Base-by-base conservation (phyloP, 2,797 vertebrate species). In the Phoebastria nigripes region DNA sequence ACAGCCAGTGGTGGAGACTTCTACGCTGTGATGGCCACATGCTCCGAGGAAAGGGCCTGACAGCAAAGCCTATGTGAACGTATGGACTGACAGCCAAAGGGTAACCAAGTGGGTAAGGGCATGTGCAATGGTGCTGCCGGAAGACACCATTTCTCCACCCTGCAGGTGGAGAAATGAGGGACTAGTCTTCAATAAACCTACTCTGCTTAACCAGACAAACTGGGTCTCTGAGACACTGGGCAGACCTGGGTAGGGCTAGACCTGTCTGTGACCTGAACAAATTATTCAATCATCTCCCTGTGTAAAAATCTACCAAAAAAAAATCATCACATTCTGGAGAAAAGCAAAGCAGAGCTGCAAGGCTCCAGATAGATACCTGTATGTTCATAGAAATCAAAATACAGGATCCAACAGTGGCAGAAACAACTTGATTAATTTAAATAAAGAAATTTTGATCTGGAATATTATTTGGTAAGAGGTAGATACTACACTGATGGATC, bases 161-260 rank as follows among this genome's bases (percentile, higher is more conserved):
- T 19, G 8, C 13, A 80, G 25, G 39, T 70, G 54, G 28, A 82
- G 15, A 77, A 82, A 82, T 12, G 41, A 35, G 21, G 33, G 31
- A 56, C 29, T n/a, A 33, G 19, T 42, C 35, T 91, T 94, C 62
- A 94, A 90, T 84, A 97, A 96, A 94, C 5, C 12, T 47, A 6
- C 41, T 61, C 49, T 83, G n/a, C 18, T 78, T 85, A 61, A 65
- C 54, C 41, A 87, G 31, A 87, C 13, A 54, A 78, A 86, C 19
- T 44, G 24, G 12, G 39, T 86, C 46, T 79, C 42, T 78, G 58
- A 73, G 61, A 63, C 31, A n/a, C 8, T 26, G 42, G 37, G 9
- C 39, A 91, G 59, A 61, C 14, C 12, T 13, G 4, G 8, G 21
- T 20, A 83, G 58, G 39, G 26, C 19, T 20, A 52, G 54, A 87